These are phyloP conservation scores for Lasioglossum baleicum DNA, from an alignment of 1,140 invertebrate species.

Conservation along the genomic window DNA sequence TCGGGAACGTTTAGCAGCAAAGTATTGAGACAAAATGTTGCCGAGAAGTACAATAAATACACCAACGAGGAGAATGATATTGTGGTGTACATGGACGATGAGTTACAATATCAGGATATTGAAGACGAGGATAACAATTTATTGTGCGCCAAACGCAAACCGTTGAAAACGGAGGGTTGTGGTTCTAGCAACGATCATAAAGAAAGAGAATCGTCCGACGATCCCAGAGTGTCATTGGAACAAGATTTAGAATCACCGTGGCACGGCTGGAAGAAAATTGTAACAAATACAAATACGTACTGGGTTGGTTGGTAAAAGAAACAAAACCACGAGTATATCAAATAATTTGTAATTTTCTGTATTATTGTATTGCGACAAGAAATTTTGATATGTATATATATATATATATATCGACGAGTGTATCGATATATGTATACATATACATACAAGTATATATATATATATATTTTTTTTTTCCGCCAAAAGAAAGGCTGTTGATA, in stretches of 20 bases:
- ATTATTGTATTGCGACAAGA: background rate
- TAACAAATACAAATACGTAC: constrained; percentile 56
- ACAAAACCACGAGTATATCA: background rate
- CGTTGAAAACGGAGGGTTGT: background rate
- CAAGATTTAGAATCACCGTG: constrained; percentile 67
- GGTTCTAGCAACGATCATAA: background rate
- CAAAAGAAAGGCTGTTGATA: constrained; percentile 60
- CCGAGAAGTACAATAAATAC: constrained; percentile 75
- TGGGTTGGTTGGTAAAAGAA: constrained; percentile 67
- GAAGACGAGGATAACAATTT: constrained; percentile 67
- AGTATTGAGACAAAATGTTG: constrained; percentile 62
- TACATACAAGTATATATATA: constrained; percentile 1
- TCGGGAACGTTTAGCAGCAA: constrained; percentile 9
- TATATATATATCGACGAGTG: no score
- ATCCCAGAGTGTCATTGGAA: constrained; percentile 29
- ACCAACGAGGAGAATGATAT: constrained; percentile 72
- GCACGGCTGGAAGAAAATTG: constrained; percentile 75
- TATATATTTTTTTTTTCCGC: constrained; percentile 45
- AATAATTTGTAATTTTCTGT: constrained; percentile 17
- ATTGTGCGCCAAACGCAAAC: background rate
- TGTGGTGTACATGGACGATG: constrained; percentile 76
- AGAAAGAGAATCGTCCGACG: constrained; percentile 8
- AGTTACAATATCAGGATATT: constrained; percentile 75
- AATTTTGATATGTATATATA: constrained; percentile 1
- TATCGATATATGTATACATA: background rate